Evolutionary conservation across 2,888 invertebrate genomes (phyloP), one percentile per base, ranked within the genome.

Genomic region (Incurvaria masculella): DNA sequence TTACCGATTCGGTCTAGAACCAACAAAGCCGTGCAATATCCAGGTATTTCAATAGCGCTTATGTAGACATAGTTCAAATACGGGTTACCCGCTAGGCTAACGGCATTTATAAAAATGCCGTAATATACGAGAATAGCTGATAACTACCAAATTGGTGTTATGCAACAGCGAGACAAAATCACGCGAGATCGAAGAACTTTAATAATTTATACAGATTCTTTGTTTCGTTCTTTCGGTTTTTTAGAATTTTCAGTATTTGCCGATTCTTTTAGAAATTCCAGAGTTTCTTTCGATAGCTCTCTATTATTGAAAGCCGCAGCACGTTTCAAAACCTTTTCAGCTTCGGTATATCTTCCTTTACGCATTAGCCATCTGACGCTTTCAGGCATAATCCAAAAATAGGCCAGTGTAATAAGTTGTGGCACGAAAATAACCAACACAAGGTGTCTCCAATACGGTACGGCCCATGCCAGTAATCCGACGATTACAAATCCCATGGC

Each of bases 81-180:
- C 57, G 81, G 82, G 60, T 87, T 80, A 2, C 86, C 86, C 39
- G 80, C 74, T 39, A 88, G 64, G 1, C 81, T 69, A 1, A 85
- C 84, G 0, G 87, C 81, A 62, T 84, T 86, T 39, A 87, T 63
- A 2, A 84, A 84, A 19, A 88, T 62, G 0, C 88, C 88, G 55
- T 85, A 87, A 61, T 85, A 88, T 8, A 87, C 81, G 51, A 87
- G 80, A 1, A 84, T 81, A 56, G 83, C 84, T 1, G 85, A 81
- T 20, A 85, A 76, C 86, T 86, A 86, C 60, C 84, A 85, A 53
- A 85, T 72, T 27, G 81, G 82, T 50, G 84, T 83, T 49, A 79
- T 81, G 5, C 78, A 45, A 49, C 81, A 60, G 42, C 82, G 65
- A 4, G 72, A 52, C 14, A 76, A 56, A 18, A 82, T 61, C 41